Evolutionary conservation across 2,113 vertebrate species (phyloP).

Genomic region (Dromaius novaehollandiae): DNA sequence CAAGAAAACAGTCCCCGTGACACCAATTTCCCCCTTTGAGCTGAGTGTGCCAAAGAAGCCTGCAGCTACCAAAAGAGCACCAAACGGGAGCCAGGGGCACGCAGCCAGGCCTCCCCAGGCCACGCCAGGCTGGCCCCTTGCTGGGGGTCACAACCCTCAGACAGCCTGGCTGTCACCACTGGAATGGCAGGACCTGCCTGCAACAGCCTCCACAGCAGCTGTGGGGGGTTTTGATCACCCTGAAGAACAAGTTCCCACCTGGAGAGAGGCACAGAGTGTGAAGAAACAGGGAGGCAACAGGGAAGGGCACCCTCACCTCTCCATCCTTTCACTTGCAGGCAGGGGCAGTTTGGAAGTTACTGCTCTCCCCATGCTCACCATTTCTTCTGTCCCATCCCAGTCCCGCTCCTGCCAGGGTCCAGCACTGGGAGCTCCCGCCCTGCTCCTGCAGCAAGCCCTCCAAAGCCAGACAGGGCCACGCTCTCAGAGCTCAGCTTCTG

Average conservation of each 20-base stretch:
- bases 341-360: no score
- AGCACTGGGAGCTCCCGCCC: neutral
- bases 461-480: neutral
- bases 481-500: neutral
- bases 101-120: conserved; percentile 39
- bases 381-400: neutral
- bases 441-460: no score
- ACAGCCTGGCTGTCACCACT: neutral
- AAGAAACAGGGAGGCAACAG: neutral
- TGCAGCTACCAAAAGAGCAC: conserved; percentile 57
- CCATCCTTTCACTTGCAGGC: neutral
- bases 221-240: conserved; percentile 78
- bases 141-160: conserved; percentile 34
- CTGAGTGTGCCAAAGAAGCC: conserved; percentile 55
- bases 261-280: conserved; percentile 54
- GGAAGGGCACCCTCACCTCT: neutral
- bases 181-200: conserved; percentile 57
- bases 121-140: conserved; percentile 27
- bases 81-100: conserved; percentile 55
- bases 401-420: neutral
- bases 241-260: conserved; percentile 65
- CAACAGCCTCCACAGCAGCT: conserved; percentile 71
- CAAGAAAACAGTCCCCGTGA: conserved; percentile 69
- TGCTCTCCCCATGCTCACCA: neutral
- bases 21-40: conserved; percentile 67